Base-by-base conservation (phyloP, 2,797 vertebrate genomes). In the Paguma larvata region DNA sequence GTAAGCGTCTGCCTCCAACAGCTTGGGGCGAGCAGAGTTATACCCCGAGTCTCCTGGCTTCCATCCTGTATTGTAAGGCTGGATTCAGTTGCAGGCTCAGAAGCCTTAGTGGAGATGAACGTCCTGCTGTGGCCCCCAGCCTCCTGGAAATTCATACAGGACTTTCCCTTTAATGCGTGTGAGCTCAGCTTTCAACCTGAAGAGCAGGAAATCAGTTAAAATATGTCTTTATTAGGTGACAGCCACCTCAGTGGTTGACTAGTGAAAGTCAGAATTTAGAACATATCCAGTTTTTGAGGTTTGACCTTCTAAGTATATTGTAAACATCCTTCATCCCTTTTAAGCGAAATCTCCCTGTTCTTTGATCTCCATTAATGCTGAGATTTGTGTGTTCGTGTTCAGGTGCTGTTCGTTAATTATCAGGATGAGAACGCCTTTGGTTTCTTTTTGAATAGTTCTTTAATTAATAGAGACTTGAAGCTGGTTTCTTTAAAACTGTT, bases 401-500 rank as follows among this genome's bases (percentile, higher is more conserved):
- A 84, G 68, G 67, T 95, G 77, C 32, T 85, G 10, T 70, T 90
- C 32, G 38, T 90, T 75, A 89, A n/a, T 95, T 77, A 73, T 72
- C 11, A 59, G 51, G 25, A 32, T 78, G 13, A 73, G 63, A 51
- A 84, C 4, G 3, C 67, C 34, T 53, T 78, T 78, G 38, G 56
- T 94, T 87, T 89, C 68, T 89, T 88, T 84, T 94, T 85, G 46
- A 83, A 53, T 78, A 73, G 21, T 94, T 78, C 4, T 87, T 83
- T 89, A 62, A 38, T 85, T 84, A 84, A 67, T 88, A 59, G 73
- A 93, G 92, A 90, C 91, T 91, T 89, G 93, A 96, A 92, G 77
- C 15, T n/a, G 27, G 25, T 85, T 94, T 27, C 95, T 98, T 68
- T 41, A 91, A 92, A 93, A 89, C 46, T 73, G 32, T 27, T 23